Evolutionary conservation across 2,888 invertebrate species (phyloP).

Genomic region (Cephus nigrinus): DNA sequence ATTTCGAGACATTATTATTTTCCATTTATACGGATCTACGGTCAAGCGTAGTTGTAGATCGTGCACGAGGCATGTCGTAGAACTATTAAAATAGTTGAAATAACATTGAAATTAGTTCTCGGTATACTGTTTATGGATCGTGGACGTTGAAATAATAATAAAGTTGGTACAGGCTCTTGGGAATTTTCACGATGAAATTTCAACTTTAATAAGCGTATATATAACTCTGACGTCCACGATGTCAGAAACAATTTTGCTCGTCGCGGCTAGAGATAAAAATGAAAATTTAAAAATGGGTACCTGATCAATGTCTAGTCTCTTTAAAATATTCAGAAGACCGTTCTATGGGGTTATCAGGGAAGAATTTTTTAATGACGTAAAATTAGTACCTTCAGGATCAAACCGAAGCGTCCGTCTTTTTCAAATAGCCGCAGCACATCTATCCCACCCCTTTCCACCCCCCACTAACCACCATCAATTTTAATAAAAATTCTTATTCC

Average conservation of each 20-base stretch:
- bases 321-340: background rate
- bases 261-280: background rate
- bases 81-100: background rate
- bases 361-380: background rate
- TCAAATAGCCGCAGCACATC: background rate
- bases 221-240: background rate
- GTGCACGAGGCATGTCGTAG: constrained; percentile 37
- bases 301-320: background rate
- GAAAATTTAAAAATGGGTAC: background rate
- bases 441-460: background rate
- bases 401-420: background rate
- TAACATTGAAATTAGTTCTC: background rate
- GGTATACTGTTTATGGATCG: background rate
- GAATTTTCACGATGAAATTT: too few species aligned
- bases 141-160: background rate
- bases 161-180: background rate
- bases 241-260: background rate
- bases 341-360: background rate
- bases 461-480: background rate
- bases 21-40: background rate
- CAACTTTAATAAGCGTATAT: background rate
- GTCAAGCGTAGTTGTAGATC: background rate
- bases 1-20: background rate
- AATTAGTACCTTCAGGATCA: background rate
- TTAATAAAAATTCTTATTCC: background rate